Evolutionary conservation across 1,140 invertebrate species (phyloP), one percentile per base, ranked within the genome.

Genomic region (Ectropis grisescens): DNA sequence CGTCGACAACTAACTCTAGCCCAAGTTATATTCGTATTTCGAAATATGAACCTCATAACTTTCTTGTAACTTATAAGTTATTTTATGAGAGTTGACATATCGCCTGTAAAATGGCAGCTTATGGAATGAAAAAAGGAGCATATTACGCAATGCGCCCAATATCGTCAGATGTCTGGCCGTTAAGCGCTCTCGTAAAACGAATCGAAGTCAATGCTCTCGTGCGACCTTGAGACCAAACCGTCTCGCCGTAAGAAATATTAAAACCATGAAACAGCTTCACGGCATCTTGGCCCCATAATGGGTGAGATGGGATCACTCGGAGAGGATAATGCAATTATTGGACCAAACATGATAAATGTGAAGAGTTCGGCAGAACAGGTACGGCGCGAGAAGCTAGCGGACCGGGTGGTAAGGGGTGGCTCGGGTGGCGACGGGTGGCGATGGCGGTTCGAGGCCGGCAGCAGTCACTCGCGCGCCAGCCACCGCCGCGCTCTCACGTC

Each of bases 381-480:
- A 66, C 14, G 29, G 47, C 33, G 24, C 29, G 47, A 43, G 42
- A 22, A 16, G 36, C 46, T 41, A 39, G 46, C 41, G 46, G 19
- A 33, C 46, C 33, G 41, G 44, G 38, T 13, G 49, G 47, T 11
- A n/a, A n/a, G n/a, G n/a, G n/a, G n/a, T 45, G 25, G 16, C 8
- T 19, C 19, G 30, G 42, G 25, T 31, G 37, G 41, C 27, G 15
- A 40, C 11, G 36, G 47, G 43, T 10, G 41, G 52, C 48, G 42
- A n/a, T n/a, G n/a, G n/a, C n/a, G n/a, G n/a, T n/a, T n/a, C 56
- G 58, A 55, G 56, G 47, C 44, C 29, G 48, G 35, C 52, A 66
- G 65, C 51, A 57, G 68, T 58, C 69, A 78, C 48, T 78, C 72
- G 69, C 69, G 72, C 62, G 72, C 45, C 52, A 33, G 55, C 29